Evolutionary conservation across 2,888 invertebrate species (phyloP), one percentile per base, ranked within the genome.

Genomic region (Xanthorhoe spadicearia): DNA sequence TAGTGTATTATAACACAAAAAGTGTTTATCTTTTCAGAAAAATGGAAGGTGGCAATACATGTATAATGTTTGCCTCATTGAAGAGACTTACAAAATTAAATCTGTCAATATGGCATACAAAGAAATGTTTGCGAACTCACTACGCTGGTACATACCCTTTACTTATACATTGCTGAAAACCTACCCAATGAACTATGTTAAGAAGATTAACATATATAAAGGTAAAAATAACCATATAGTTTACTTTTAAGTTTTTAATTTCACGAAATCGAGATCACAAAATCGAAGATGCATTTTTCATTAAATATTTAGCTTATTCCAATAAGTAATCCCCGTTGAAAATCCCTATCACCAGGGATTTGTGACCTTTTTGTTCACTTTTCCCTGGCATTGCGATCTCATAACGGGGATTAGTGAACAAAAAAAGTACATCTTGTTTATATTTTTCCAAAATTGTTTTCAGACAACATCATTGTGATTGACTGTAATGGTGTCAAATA

Each of bases 401-500:
- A n/a, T n/a, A n/a, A n/a, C n/a, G n/a, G n/a, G n/a, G n/a, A n/a
- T n/a, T n/a, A n/a, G n/a, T n/a, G n/a, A n/a, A n/a, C n/a, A n/a
- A n/a, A n/a, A n/a, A n/a, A n/a, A n/a, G n/a, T n/a, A n/a, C n/a
- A n/a, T n/a, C n/a, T n/a, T n/a, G n/a, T n/a, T n/a, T n/a, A n/a
- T n/a, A n/a, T n/a, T 10, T 6, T n/a, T 32, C 10, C 8, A 17
- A 35, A 54, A 48, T 17, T 50, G 19, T 62, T 67, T 67, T 51
- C 62, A 67, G 66, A 67, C 46, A 54, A 62, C 23, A 55, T 67
- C 13, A 63, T 67, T 38, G 66, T 67, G 9, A 8, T 67, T 23
- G 46, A 59, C 9, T 9, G 7, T 35, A 13, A 28, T 2, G 46
- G 48, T 8, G 66, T 67, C 13, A 67, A 46, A 51, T 67, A 63